Conservation (phyloP, 1,140 invertebrate species). For the Caerostris darwini region DNA sequence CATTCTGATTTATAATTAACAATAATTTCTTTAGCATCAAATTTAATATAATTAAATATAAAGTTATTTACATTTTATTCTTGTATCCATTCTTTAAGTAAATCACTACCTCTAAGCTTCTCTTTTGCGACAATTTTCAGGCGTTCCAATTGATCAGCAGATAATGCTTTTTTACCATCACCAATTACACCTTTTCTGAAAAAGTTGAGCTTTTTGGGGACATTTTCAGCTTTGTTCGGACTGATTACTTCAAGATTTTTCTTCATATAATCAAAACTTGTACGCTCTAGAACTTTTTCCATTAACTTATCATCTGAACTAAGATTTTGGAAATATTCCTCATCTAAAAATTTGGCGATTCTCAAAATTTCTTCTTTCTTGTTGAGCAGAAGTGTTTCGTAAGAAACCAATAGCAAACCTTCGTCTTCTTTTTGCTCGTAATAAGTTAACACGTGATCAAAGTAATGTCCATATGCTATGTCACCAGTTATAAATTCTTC, state of each 20-base stretch:
- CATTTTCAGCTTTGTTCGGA: neutral
- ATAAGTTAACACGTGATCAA: slow-evolving; percentile 80
- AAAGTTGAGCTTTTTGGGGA: neutral
- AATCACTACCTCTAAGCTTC: neutral
- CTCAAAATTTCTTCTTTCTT: slow-evolving; percentile 48
- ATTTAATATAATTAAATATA: too few species aligned
- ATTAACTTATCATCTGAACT: neutral
- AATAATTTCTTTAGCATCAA: too few species aligned
- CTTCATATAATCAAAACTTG: slow-evolving; percentile 74
- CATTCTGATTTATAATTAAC: too few species aligned
- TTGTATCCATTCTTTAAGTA: slow-evolving; percentile 20
- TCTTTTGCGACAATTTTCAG: neutral
- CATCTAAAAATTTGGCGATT: slow-evolving; percentile 81
- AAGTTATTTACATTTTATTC: neutral
- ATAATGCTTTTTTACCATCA: slow-evolving; percentile 45
- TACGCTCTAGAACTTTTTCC: slow-evolving; percentile 47
- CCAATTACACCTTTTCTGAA: slow-evolving; percentile 68
- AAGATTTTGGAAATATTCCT: slow-evolving; percentile 54
- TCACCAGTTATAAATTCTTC: slow-evolving; percentile 69
- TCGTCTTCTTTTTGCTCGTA: slow-evolving; percentile 76
- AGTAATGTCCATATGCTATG: slow-evolving; percentile 70
- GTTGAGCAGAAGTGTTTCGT: slow-evolving; percentile 78
- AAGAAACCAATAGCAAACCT: slow-evolving; percentile 79
- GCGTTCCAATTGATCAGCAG: neutral
- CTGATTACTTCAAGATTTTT: neutral